phyloP scores from a whole-genome alignment of 2,797 vertebrate genomes.

The Taenioides sp. region DNA sequence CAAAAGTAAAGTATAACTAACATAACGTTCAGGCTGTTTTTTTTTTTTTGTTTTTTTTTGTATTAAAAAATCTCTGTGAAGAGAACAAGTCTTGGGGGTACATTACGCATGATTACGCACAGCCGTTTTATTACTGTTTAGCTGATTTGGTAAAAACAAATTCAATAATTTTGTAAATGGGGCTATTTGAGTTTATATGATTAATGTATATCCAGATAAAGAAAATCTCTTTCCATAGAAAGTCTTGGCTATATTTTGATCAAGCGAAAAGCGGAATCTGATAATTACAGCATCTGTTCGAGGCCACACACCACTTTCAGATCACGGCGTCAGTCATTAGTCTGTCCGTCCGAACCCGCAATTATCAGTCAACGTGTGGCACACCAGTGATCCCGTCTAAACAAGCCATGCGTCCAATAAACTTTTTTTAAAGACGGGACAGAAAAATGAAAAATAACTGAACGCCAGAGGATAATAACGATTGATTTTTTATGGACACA shows the following conservation, averaged over 20 bases:
- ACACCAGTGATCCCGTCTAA: constrained; percentile 17
- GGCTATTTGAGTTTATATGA: background rate
- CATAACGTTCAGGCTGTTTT: background rate
- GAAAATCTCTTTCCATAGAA: background rate
- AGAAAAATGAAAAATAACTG: background rate
- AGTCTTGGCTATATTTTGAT: background rate
- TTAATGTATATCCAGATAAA: background rate
- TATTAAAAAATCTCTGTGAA: too few species aligned
- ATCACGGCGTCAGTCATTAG: constrained; percentile 31
- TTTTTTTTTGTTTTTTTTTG: too few species aligned
- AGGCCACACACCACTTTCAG: constrained; percentile 20
- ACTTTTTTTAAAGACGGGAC: background rate
- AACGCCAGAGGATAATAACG: background rate
- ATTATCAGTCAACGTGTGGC: constrained; percentile 20
- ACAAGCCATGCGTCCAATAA: constrained; percentile 7
- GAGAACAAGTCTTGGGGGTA: too few species aligned
- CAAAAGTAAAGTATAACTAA: background rate
- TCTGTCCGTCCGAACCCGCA: constrained; percentile 6
- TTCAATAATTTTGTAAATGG: background rate
- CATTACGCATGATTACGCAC: background rate
- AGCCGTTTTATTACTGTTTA: background rate
- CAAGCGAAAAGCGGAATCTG: constrained; percentile 5
- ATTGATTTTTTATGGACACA: constrained; percentile 25
- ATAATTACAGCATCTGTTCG: constrained; percentile 36
- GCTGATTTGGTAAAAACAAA: background rate